phyloP scores from a whole-genome alignment of 2,797 vertebrate genomes.

The Propithecus perrieri region DNA sequence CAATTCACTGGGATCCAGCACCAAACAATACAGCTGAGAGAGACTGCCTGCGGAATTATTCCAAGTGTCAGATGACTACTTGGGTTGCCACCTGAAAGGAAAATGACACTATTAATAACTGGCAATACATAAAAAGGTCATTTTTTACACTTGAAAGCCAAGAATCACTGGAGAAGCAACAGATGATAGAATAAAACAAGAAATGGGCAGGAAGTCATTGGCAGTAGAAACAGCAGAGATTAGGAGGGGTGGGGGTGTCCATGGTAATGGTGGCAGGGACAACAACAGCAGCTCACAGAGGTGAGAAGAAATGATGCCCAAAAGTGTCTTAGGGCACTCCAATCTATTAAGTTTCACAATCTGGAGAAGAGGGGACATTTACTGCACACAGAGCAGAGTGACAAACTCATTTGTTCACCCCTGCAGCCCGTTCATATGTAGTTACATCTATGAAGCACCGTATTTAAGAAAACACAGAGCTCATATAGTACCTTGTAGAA shows the following conservation, averaged over 20 bases:
- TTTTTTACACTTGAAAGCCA: conserved; percentile 16
- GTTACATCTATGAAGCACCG: not conserved
- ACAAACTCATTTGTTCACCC: not conserved
- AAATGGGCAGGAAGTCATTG: not conserved
- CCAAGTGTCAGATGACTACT: not conserved
- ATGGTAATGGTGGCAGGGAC: not conserved
- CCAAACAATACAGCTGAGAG: not conserved
- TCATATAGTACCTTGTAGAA: not conserved
- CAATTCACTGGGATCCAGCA: not conserved
- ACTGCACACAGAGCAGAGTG: not conserved
- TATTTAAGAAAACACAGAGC: not conserved
- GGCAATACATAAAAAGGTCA: not conserved
- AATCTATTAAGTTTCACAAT: not conserved
- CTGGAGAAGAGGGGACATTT: not conserved
- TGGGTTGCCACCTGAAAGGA: conserved; percentile 4
- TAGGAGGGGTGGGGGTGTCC: not conserved
- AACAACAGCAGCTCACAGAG: not conserved
- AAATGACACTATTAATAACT: not conserved
- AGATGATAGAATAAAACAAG: not conserved
- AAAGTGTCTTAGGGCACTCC: not conserved
- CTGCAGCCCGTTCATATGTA: not conserved
- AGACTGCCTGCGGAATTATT: not conserved
- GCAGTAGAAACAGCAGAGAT: not conserved
- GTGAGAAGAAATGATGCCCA: not conserved
- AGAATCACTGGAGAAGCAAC: not conserved